phyloP scores from a whole-genome alignment of 2,113 vertebrate species.

The Corythaixoides concolor region DNA sequence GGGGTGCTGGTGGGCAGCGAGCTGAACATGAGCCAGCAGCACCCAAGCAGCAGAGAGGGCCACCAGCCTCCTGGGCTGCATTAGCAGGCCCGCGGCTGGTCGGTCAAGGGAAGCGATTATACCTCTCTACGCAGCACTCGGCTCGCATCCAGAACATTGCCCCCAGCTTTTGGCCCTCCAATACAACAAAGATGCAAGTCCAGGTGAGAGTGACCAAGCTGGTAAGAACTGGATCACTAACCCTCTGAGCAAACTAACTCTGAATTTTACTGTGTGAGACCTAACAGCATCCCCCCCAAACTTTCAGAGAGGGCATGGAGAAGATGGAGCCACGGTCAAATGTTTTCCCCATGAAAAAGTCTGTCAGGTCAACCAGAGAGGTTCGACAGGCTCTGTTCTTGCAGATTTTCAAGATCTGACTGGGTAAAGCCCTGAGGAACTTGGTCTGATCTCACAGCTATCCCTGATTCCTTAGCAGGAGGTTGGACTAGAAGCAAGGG shows the following conservation, averaged over 20 bases:
- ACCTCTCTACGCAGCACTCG: background rate
- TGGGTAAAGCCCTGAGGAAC: background rate
- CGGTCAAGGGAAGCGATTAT: background rate
- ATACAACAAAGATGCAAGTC: background rate
- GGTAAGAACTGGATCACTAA: background rate
- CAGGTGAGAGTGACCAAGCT: background rate
- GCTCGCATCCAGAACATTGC: background rate
- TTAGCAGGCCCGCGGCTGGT: background rate
- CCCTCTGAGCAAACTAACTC: background rate
- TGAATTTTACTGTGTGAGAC: background rate
- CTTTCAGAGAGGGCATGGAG: accelerated
- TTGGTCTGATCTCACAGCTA: background rate
- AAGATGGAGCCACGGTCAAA: background rate
- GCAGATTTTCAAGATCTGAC: background rate
- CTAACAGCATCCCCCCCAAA: background rate
- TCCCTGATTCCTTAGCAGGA: background rate
- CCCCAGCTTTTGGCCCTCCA: background rate
- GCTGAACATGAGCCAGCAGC: background rate
- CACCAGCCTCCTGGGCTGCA: background rate
- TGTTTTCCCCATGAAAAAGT: background rate
- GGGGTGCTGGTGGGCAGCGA: background rate
- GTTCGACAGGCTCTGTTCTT: background rate
- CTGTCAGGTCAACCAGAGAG: background rate
- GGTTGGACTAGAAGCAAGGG: background rate
- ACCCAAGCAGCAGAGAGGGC: no score